Evolutionary conservation across 2,888 invertebrate genomes (phyloP).

Genomic region (Parnassius glacialis): DNA sequence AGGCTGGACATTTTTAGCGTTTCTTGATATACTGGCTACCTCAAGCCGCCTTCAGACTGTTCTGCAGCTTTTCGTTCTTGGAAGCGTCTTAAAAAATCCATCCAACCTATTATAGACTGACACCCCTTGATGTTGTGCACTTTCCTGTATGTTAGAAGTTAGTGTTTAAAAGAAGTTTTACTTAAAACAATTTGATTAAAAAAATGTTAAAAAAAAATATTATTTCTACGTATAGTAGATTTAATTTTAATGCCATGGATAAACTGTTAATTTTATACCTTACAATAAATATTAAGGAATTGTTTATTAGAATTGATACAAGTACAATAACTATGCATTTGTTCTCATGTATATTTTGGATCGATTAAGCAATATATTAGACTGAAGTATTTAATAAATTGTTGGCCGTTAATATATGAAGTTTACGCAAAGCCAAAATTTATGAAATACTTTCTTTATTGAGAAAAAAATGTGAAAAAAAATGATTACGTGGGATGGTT

Average conservation of each 20-base stretch:
- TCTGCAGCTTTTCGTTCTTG: constrained; percentile 46
- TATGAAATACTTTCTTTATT: constrained; percentile 64
- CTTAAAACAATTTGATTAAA: constrained; percentile 48
- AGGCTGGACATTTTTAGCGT: constrained; percentile 19
- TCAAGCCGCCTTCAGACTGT: constrained; percentile 25
- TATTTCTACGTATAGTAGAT: constrained; percentile 38
- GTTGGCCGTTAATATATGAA: constrained; percentile 56
- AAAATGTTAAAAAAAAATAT: constrained; percentile 45
- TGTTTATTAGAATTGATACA: constrained; percentile 60
- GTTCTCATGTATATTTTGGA: constrained; percentile 71
- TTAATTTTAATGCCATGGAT: constrained; percentile 55
- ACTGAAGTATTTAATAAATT: constrained; percentile 74
- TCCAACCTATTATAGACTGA: constrained; percentile 80
- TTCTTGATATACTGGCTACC: constrained; percentile 16
- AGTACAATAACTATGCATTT: constrained; percentile 56
- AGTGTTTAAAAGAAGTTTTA: constrained; percentile 40
- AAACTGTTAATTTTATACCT: constrained; percentile 40
- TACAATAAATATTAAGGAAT: constrained; percentile 56
- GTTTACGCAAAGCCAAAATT: constrained; percentile 66
- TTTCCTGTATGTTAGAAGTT: constrained; percentile 66
- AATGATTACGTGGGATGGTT: constrained; percentile 53
- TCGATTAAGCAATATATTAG: constrained; percentile 75
- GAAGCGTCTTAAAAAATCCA: constrained; percentile 63
- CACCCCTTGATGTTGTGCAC: constrained; percentile 78
- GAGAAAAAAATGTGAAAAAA: constrained; percentile 43